Base-by-base conservation (phyloP, 1,140 invertebrate genomes). In the Rhyacophila brunnea region DNA sequence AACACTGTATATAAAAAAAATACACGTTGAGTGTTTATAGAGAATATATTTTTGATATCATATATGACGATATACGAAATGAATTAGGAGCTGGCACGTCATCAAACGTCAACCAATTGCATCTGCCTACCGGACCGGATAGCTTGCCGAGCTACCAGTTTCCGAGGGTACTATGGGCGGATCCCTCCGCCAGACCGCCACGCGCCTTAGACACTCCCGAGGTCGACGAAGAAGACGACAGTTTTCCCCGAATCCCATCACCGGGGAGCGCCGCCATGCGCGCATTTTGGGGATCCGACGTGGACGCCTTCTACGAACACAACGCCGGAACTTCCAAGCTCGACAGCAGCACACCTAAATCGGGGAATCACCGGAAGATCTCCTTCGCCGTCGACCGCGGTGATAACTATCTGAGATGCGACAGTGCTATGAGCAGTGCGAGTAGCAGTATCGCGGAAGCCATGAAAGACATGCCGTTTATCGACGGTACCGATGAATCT, bases 401-500 rank as follows among this genome's bases (percentile, higher is more conserved):
- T 1, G 46, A 58, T 6, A 1, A 6, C 15, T 13, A 45, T 17
- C 14, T 43, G 0, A 38, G 42, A 2, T 47, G 35, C 15, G 23
- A 11, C 7, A 60, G 62, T 18, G 17, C 32, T 15, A 18, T 58
- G n/a, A 64, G 53, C 23, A 61, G 55, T 23, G 48, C 58, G 28
- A 35, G 15, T 23, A 65, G 63, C 32, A 59, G 49, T 23, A 65
- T 65, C 17, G 58, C 63, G 0, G 63, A 65, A 15, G 58, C 58
- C 11, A 35, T 65, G 42, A 65, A 58, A 45, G 58, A 65, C 49
- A 60, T 65, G 48, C 63, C 63, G 10, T 65, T 32, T 38, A 65
- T 65, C 4, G 63, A 65, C 42, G 60, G 58, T 35, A 50, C 55
- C 11, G 58, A 65, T 9, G 53, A 60, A 44, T n/a, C 42, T 7